These are phyloP conservation scores for Centruroides sculpturatus DNA, from an alignment of 1,140 invertebrate genomes.

Conservation along the genomic window DNA sequence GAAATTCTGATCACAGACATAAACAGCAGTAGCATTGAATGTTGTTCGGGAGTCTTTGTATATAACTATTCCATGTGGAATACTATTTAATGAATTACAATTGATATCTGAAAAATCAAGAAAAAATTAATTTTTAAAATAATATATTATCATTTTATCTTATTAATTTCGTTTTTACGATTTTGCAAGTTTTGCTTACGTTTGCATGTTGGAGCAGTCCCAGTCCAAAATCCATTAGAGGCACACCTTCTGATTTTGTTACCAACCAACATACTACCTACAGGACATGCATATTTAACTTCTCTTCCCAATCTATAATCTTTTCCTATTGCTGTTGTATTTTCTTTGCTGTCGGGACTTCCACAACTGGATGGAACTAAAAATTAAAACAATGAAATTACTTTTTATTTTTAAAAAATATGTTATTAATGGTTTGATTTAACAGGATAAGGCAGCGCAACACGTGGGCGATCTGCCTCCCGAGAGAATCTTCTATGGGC, in stretches of 20 bases:
- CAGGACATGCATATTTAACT: constrained; percentile 63
- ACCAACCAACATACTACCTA: constrained; percentile 67
- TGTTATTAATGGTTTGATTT: no score
- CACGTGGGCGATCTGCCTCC: no score
- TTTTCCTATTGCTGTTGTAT: constrained; percentile 59
- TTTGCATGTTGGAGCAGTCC: constrained; percentile 60
- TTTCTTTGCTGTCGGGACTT: constrained; percentile 65
- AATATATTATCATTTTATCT: background rate
- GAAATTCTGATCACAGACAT: constrained; percentile 64
- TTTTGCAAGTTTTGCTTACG: constrained; percentile 41
- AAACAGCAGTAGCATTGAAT: constrained; percentile 55
- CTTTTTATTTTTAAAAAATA: no score
- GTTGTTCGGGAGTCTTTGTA: constrained; percentile 54
- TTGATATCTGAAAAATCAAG: constrained; percentile 48
- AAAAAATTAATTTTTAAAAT: background rate
- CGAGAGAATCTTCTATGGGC: no score
- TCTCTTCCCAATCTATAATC: constrained; percentile 50
- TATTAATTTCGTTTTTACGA: background rate
- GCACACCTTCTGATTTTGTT: constrained; percentile 49
- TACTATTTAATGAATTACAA: constrained; percentile 50
- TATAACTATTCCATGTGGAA: constrained; percentile 56
- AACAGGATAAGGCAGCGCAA: no score
- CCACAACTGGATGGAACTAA: constrained; percentile 68
- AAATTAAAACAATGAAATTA: constrained; percentile 1
- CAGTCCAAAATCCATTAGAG: constrained; percentile 62